Conservation (phyloP, 2,888 invertebrate species). For the Himalopsyche tibetana region DNA sequence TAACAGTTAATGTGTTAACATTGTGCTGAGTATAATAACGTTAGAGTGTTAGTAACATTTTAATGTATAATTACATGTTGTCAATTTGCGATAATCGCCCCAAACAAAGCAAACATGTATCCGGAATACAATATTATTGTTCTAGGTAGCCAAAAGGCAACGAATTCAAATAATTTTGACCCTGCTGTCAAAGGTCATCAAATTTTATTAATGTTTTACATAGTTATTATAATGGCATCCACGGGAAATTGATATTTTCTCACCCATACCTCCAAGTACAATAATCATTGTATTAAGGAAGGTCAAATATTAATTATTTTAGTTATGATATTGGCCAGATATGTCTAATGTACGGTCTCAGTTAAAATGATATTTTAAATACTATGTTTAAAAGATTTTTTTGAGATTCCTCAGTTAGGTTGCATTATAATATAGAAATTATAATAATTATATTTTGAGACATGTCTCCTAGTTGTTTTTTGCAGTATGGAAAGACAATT, state of each 20-base stretch:
- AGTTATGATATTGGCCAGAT: background rate
- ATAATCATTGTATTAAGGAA: slow-evolving; percentile 23
- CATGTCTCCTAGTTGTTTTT: too few relatives aligned
- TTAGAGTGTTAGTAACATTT: too few relatives aligned
- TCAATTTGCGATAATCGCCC: background rate
- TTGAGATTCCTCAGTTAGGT: too few relatives aligned
- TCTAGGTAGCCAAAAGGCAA: background rate
- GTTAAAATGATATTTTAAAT: too few relatives aligned
- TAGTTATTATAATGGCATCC: background rate
- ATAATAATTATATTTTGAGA: too few relatives aligned
- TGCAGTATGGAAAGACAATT: too few relatives aligned
- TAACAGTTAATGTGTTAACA: too few relatives aligned
- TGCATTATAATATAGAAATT: too few relatives aligned
- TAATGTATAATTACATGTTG: background rate
- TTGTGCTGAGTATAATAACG: too few relatives aligned
- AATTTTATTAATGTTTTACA: background rate
- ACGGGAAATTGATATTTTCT: slow-evolving; percentile 11
- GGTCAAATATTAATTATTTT: background rate
- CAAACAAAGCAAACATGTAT: background rate
- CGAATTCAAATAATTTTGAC: background rate
- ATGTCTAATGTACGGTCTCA: background rate
- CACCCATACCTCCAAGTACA: background rate
- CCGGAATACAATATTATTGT: slow-evolving; percentile 5
- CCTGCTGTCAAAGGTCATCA: slow-evolving; percentile 11
- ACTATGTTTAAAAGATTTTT: too few relatives aligned